Conservation (phyloP, 2,888 invertebrate genomes). For the Eutolmus rufibarbis region DNA sequence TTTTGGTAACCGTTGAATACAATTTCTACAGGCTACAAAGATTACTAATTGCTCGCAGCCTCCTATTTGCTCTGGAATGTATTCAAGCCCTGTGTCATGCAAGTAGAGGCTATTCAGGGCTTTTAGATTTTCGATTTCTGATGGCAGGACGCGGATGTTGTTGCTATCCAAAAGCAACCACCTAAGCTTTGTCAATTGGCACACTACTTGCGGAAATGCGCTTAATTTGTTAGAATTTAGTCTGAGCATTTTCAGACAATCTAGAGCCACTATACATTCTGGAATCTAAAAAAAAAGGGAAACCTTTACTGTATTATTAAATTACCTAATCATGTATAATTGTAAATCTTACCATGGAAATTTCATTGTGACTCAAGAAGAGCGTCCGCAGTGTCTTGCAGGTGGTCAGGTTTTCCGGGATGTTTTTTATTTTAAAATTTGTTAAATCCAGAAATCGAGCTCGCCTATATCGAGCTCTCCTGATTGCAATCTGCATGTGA, state of each 20-base stretch:
- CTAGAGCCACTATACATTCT: slow-evolving; percentile 65
- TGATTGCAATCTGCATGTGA: slow-evolving; percentile 72
- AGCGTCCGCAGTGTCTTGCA: slow-evolving; percentile 69
- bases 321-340: no score
- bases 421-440: slow-evolving; percentile 70
- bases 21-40: slow-evolving; percentile 73
- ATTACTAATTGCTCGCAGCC: slow-evolving; percentile 69
- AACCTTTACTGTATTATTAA: no score
- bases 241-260: slow-evolving; percentile 70
- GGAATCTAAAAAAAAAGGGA: slow-evolving; percentile 57
- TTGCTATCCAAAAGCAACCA: slow-evolving; percentile 74
- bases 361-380: slow-evolving; percentile 71
- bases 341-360: slow-evolving; percentile 60
- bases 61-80: slow-evolving; percentile 70
- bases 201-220: slow-evolving; percentile 69
- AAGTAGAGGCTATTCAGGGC: slow-evolving; percentile 72
- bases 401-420: slow-evolving; percentile 67
- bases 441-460: no score
- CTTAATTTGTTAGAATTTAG: slow-evolving; percentile 72
- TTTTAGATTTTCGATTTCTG: slow-evolving; percentile 68
- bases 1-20: slow-evolving; percentile 66
- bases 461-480: slow-evolving; percentile 72
- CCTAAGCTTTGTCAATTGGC: slow-evolving; percentile 67
- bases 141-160: slow-evolving; percentile 67
- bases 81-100: slow-evolving; percentile 68